Conservation (phyloP, 2,113 vertebrate genomes). For the Prunella fulvescens region DNA sequence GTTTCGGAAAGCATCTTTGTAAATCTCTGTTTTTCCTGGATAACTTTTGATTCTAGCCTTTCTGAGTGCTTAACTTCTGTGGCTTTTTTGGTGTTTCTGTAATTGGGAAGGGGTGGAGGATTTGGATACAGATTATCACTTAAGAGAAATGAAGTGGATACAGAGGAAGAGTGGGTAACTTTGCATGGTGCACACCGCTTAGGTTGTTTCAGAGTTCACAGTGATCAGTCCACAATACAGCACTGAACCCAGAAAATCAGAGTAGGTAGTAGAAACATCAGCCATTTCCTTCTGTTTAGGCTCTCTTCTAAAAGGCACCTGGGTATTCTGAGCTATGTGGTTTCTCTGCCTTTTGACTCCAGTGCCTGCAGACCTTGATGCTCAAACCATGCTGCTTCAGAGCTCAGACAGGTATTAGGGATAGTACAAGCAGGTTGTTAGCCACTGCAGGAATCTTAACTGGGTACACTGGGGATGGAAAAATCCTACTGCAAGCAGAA, state of each 20-base stretch:
- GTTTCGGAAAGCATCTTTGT: neutral
- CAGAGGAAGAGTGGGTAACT: neutral
- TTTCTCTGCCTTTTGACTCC: neutral
- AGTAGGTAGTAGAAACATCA: neutral
- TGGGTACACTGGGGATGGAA: neutral
- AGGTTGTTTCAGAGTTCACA: neutral
- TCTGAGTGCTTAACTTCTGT: neutral
- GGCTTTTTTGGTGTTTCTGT: neutral
- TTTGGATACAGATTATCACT: neutral
- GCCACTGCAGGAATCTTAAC: neutral
- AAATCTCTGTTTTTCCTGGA: neutral
- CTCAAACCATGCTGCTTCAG: neutral
- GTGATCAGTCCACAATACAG: neutral
- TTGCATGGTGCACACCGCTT: accelerated
- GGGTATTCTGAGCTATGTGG: neutral
- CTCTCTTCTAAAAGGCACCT: neutral
- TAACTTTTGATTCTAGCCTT: neutral
- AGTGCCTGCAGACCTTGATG: neutral
- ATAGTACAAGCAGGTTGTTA: neutral
- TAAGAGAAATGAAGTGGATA: neutral
- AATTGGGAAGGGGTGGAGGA: neutral
- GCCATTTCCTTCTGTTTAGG: neutral
- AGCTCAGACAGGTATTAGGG: neutral
- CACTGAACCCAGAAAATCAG: neutral
- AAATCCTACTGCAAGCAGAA: neutral